Evolutionary conservation across 2,113 vertebrate species (phyloP), one percentile per base, ranked within the genome.

Genomic region (Parus major): DNA sequence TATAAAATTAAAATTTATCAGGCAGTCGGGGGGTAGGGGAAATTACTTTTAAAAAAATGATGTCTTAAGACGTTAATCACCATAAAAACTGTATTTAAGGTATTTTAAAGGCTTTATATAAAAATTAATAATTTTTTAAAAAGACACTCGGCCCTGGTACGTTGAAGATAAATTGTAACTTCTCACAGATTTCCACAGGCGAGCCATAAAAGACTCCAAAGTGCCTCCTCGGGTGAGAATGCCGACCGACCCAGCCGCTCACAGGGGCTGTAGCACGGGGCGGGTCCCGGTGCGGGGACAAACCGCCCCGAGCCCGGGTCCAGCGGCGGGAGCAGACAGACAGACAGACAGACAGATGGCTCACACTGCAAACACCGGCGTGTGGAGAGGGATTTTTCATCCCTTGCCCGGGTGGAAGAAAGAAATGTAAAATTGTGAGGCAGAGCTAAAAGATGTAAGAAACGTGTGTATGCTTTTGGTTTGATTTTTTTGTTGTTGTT

Each of bases 321-420:
- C 79, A 8, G 63, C 70, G 19, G 39, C 53, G 6, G 25, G 47
- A 49, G 25, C 70, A 29, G 36, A 39, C 36, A 39, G 36, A 39
- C 36, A 39, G 52, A 15, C 60, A 41, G 39, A 39, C 39, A 39
- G 46, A 15, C 60, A 41, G 10, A 8, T 17, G 4, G 31, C 56
- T 56, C 56, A 17, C 3, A 12, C 50, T 50, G 64, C 50, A 5
- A 22, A 25, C 19, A 13, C 16, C 11, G 15, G 1, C 16, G 15
- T 12, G 35, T 5, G 1, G 53, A 22, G 23, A 5, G 22, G 44
- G 6, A 0, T 10, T 42, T 35, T 3, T 39, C 41, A 21, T 21
- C 69, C 41, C 10, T 79, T 28, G 3, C 11, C 36, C 12, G 7
- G 19, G 2, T 22, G 24, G 42, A 68, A 70, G 50, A 14, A 63